Conservation (phyloP, 30 jellyfish, hydroid and myxozoan species). For the Rhopilema esculentum region DNA sequence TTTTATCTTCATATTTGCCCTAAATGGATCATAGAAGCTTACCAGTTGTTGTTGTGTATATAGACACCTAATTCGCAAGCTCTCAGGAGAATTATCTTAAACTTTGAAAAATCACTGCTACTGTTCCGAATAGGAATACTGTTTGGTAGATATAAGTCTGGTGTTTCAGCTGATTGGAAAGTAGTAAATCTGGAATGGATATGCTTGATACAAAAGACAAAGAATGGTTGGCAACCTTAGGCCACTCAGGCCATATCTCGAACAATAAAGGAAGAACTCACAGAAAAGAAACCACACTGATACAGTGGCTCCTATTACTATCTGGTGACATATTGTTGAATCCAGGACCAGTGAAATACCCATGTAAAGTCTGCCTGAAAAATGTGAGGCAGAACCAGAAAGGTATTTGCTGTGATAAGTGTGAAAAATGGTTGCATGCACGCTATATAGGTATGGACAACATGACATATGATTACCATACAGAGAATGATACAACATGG, state of each 20-base stretch:
- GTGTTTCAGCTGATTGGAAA: conserved; percentile 37
- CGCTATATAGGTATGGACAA: conserved; percentile 16
- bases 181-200: conserved; percentile 29
- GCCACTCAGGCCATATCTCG: conserved; percentile 35
- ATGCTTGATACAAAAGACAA: conserved; percentile 14
- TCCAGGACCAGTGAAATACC: conserved; percentile 44
- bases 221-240: conserved; percentile 27
- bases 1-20: too few species aligned
- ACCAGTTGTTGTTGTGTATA: too few species aligned
- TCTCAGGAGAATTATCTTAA: too few species aligned
- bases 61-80: too few species aligned
- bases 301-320: conserved; percentile 29
- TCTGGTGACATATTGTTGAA: conserved; percentile 1
- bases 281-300: conserved; percentile 21
- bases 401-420: conserved; percentile 12
- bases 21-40: too few species aligned
- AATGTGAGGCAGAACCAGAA: conserved; percentile 17
- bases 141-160: too few species aligned
- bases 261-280: conserved; percentile 34
- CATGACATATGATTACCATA: background rate
- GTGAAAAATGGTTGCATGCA: background rate
- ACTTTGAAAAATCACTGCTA: too few species aligned
- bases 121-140: too few species aligned
- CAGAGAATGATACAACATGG: background rate
- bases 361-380: background rate